Evolutionary conservation across 2,113 vertebrate genomes (phyloP), one percentile per base, ranked within the genome.

Genomic region (Sturnira hondurensis): DNA sequence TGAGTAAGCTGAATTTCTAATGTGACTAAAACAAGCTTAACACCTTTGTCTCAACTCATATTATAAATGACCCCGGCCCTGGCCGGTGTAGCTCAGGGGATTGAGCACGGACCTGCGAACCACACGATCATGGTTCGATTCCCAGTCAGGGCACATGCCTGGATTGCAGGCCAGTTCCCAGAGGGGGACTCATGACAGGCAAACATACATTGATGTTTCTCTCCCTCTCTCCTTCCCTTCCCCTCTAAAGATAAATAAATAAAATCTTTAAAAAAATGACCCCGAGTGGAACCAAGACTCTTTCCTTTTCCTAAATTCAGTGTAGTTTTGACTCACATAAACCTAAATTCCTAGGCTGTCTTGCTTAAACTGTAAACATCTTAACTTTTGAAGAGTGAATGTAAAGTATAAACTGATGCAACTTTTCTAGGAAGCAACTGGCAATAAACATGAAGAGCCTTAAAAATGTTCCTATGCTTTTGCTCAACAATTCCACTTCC

Each of bases 371-470:
- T 84, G 43, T 47, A 80, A 86, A 58, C 31, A 65, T 58, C 76
- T 83, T 45, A 92, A 31, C 52, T 58, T 84, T 95, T 84, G 33
- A 87, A 90, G 74, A 92, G 38, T 56, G 50, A 74, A 61, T 38
- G 36, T 47, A 9, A 24, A 52, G 28, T 36, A 17, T 61, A 78
- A 89, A 65, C 14, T 22, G 28, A 74, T 50, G 43, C 3, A 61
- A 36, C 36, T 85, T 94, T 91, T 92, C 91, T 86, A 93, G 83
- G 45, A 61, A 82, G 90, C 70, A 58, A 76, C 31, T 84, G 81
- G 16, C 65, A 92, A 52, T 86, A 87, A 96, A 86, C 7, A 89
- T 22, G 26, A 52, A 41, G 28, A 43, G 28, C 17, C 41, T 84
- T 91, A 88, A 87, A 86, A 76, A 86, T 12, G 54, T 67, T 41